Evolutionary conservation across 2,888 invertebrate species (phyloP).

Genomic region (Osmoderma eremita): DNA sequence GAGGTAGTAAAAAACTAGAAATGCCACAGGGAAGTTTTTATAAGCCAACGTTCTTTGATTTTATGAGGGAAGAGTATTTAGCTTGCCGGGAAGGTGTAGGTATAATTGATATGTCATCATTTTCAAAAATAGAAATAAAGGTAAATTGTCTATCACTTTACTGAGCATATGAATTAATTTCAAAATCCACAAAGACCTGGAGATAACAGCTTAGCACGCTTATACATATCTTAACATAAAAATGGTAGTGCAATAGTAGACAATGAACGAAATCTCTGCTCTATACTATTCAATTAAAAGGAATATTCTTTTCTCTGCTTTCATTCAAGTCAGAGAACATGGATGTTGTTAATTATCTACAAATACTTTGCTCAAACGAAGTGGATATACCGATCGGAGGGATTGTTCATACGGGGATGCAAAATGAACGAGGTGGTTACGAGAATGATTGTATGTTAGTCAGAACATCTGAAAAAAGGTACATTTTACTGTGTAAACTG

Average conservation of each 20-base stretch:
- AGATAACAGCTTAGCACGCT: too few species aligned
- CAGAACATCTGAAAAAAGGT: conserved; percentile 69
- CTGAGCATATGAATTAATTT: not conserved
- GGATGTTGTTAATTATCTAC: conserved; percentile 72
- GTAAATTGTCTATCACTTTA: conserved; percentile 60
- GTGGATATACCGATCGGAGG: conserved; percentile 72
- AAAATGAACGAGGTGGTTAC: conserved; percentile 75
- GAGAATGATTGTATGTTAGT: conserved; percentile 81
- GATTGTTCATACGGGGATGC: conserved; percentile 77
- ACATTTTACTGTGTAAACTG: conserved; percentile 2
- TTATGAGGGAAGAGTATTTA: conserved; percentile 75
- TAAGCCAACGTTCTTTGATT: conserved; percentile 76
- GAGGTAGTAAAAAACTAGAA: conserved; percentile 64
- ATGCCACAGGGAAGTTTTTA: conserved; percentile 73
- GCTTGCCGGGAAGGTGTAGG: conserved; percentile 81
- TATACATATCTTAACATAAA: too few species aligned
- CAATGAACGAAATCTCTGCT: too few species aligned
- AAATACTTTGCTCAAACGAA: conserved; percentile 74
- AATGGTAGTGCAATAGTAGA: too few species aligned
- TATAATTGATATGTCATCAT: conserved; percentile 82
- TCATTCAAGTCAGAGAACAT: conserved; percentile 67
- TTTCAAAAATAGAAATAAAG: conserved; percentile 79
- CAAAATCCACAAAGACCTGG: too few species aligned
- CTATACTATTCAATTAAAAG: too few species aligned
- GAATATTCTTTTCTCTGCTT: conserved; percentile 28